Percentiles rank a stretch among this genome's conserved stretches.
Evolutionary conservation across 2,113 vertebrate species (phyloP).

Genomic region (Cynocephalus volans): DNA sequence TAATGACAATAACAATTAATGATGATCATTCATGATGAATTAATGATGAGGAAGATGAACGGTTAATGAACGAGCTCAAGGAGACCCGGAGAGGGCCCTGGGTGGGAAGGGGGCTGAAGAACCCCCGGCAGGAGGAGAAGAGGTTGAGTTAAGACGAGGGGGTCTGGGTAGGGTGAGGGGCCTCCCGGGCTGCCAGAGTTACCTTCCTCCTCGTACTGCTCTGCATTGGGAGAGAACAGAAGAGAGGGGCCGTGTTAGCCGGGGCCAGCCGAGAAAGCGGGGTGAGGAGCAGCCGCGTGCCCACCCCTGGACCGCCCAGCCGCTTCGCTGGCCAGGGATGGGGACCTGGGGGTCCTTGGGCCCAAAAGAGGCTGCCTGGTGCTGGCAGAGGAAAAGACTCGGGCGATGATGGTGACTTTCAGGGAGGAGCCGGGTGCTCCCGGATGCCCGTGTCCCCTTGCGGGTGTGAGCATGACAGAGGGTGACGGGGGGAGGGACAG

Average conservation of each 20-base stretch:
- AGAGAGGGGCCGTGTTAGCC: not conserved
- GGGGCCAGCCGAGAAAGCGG: not conserved
- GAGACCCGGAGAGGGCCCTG: fast-evolving
- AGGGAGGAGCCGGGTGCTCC: not conserved
- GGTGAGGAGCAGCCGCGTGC: not conserved
- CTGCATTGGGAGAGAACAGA: conserved; percentile 85
- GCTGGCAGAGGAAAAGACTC: not conserved
- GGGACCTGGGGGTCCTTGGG: not conserved
- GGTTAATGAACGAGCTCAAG: not conserved
- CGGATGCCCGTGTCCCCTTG: fast-evolving
- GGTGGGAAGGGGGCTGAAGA: not conserved
- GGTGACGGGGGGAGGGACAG: not conserved
- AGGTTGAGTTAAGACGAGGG: not conserved
- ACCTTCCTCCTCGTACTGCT: conserved; percentile 96
- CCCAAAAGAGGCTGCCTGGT: fast-evolving
- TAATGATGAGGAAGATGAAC: not conserved
- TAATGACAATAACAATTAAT: not conserved
- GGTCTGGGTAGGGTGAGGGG: not conserved
- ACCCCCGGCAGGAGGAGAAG: not conserved
- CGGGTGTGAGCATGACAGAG: not conserved
- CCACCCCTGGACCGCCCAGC: not conserved
- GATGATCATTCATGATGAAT: not conserved
- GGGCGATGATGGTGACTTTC: fast-evolving
- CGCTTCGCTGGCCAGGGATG: not conserved
- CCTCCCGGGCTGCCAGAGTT: conserved; percentile 74